Base-by-base conservation (phyloP, 2,113 vertebrate genomes). In the Heterotilapia buettikoferi region DNA sequence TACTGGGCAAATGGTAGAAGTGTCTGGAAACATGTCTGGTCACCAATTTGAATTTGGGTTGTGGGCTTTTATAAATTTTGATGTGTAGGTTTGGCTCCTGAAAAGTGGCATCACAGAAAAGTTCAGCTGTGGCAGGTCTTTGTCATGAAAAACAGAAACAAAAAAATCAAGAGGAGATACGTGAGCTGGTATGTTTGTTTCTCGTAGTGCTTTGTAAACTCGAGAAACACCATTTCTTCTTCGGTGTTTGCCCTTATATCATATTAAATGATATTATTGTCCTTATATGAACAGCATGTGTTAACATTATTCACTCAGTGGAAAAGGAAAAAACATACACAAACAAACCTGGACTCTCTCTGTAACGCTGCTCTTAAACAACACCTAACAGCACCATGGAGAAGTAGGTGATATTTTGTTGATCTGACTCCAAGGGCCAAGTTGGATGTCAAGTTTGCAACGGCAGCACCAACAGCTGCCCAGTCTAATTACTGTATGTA, bases 401-500 rank as follows among this genome's bases (percentile, higher is more conserved):
- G 31, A 79, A 83, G 73, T 54, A 56, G 84, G 73, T 68, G 61
- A 88, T 88, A 84, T 85, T 90, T 84, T 82, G 84, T 87, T 90
- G 86, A 88, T 89, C 79, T 61, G 88, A 90, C 90, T 92, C 88
- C 84, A 71, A 83, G 84, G 88, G 63, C 83, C 89, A 52, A 90
- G 88, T 92, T 90, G 90, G 93, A 88, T 68, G 63, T 92, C 92
- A 90, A 82, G 89, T 94, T 90, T 93, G 93, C 88, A 84, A 82
- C 83, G 89, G 89, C 88, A 83, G 88, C 93, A 93, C 92, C 94
- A 95, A 89, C 95, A 96, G 95, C 90, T 95, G 89, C 90, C 93
- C 87, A 40, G 66, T 94, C 90, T 96, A 95, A 96, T 96, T 96
- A 93, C 89, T 86, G 90, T 84, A 93, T 95, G 94, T 92, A 96